These are phyloP conservation scores for Lycorma delicatula DNA, from an alignment of 1,140 invertebrate genomes.

Conservation along the genomic window DNA sequence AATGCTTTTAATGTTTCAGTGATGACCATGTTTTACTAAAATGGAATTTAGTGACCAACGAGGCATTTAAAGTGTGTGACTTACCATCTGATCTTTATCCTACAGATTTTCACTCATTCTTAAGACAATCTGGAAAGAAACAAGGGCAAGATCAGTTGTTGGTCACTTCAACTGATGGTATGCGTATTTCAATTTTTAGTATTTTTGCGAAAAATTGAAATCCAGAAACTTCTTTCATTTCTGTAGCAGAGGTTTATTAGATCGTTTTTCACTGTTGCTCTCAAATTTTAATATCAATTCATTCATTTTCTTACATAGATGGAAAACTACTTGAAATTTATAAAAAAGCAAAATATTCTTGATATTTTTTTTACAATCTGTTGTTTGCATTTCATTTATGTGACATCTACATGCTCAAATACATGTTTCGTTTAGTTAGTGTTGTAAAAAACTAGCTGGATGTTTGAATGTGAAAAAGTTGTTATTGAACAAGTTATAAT, in stretches of 20 bases:
- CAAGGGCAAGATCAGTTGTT: constrained; percentile 76
- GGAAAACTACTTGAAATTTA: not conserved
- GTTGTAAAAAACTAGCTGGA: too few species aligned
- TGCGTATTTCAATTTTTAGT: constrained; percentile 43
- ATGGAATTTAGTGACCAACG: constrained; percentile 76
- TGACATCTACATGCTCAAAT: too few species aligned
- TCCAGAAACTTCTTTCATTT: not conserved
- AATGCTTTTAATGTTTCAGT: constrained; percentile 41
- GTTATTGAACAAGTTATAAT: too few species aligned
- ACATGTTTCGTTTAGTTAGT: too few species aligned
- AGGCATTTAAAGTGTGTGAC: constrained; percentile 64
- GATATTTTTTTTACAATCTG: not conserved
- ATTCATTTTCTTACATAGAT: constrained; percentile 7
- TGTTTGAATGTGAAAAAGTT: too few species aligned
- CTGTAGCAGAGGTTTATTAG: not conserved
- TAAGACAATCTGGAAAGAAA: constrained; percentile 51
- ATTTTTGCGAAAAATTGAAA: constrained; percentile 8
- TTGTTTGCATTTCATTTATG: too few species aligned
- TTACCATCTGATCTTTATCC: constrained; percentile 78
- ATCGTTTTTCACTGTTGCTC: not conserved
- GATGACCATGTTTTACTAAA: constrained; percentile 86
- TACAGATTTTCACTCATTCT: constrained; percentile 79
- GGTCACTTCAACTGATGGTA: constrained; percentile 84
- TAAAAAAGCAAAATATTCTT: not conserved
- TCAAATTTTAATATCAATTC: not conserved